Conservation (phyloP, 2,888 invertebrate genomes). For the Holacanthella duospinosa region DNA sequence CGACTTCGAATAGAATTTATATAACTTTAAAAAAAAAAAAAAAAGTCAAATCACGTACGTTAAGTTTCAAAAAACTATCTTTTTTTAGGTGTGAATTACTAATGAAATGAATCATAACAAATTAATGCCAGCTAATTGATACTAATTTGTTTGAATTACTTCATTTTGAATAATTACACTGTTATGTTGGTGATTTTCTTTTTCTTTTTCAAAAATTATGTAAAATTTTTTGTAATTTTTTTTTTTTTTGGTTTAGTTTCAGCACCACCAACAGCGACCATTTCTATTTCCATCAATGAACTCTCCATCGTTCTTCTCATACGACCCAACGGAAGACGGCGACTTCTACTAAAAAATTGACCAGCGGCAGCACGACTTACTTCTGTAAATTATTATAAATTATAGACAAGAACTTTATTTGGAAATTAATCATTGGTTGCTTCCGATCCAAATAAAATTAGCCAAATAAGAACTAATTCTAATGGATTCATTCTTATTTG, state of each 20-base stretch:
- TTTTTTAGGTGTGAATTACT: background rate
- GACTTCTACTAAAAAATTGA: too few species aligned
- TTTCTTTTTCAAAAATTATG: background rate
- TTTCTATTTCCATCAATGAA: background rate
- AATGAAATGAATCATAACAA: background rate
- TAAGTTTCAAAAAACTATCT: background rate
- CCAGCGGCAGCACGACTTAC: too few species aligned
- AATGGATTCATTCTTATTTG: background rate
- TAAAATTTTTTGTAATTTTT: background rate
- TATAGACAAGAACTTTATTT: too few species aligned
- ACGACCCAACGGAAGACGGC: background rate
- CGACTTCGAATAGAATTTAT: slow-evolving; percentile 1
- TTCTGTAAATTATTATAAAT: too few species aligned
- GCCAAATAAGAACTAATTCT: too few species aligned
- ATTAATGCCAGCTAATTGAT: too few species aligned
- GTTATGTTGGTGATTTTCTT: too few species aligned
- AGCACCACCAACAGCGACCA: background rate
- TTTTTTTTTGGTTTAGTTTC: background rate
- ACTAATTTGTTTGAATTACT: too few species aligned
- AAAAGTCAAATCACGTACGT: slow-evolving; percentile 3
- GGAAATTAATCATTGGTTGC: too few species aligned
- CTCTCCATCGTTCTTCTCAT: background rate
- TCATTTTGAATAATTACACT: too few species aligned
- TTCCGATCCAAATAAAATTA: too few species aligned
- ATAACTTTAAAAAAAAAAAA: too few species aligned